phyloP scores from a whole-genome alignment of 2,888 invertebrate species.

The Eristalis tenax region DNA sequence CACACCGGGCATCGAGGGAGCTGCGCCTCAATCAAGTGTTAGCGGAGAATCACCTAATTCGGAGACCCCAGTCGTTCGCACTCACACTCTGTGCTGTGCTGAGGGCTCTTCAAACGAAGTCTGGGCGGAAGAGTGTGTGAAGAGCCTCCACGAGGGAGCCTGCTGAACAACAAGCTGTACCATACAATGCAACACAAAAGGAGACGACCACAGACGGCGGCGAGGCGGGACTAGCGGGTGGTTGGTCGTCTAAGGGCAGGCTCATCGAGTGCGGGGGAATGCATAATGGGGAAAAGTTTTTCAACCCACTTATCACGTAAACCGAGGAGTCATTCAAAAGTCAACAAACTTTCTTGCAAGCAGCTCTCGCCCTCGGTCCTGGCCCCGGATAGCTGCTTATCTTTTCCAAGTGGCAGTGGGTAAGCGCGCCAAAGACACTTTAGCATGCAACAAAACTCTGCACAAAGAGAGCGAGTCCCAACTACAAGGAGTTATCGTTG shows the following conservation, averaged over 20 bases:
- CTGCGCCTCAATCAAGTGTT: conserved; percentile 60
- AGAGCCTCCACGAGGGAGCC: conserved; percentile 16
- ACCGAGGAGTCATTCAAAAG: conserved; percentile 80
- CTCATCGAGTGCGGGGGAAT: conserved; percentile 60
- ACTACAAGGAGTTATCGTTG: conserved; percentile 60
- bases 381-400: neutral
- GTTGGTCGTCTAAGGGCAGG: conserved; percentile 2
- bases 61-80: neutral
- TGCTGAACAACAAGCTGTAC: conserved; percentile 36
- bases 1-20: conserved; percentile 26
- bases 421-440: conserved; percentile 51
- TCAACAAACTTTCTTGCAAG: conserved; percentile 80
- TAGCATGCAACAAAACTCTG: conserved; percentile 70
- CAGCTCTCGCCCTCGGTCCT: conserved; percentile 70
- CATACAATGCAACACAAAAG: conserved; percentile 32
- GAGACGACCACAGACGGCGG: conserved; percentile 9
- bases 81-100: conserved; percentile 10
- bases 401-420: neutral
- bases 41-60: conserved; percentile 64
- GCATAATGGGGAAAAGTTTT: conserved; percentile 71
- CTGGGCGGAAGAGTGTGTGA: conserved; percentile 46
- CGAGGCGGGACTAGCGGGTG: neutral
- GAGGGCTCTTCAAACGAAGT: conserved; percentile 54
- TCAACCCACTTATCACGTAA: conserved; percentile 79
- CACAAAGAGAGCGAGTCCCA: conserved; percentile 39